Evolutionary conservation across 2,113 vertebrate species (phyloP), one percentile per base, ranked within the genome.

Genomic region (Salvelinus alpinus): DNA sequence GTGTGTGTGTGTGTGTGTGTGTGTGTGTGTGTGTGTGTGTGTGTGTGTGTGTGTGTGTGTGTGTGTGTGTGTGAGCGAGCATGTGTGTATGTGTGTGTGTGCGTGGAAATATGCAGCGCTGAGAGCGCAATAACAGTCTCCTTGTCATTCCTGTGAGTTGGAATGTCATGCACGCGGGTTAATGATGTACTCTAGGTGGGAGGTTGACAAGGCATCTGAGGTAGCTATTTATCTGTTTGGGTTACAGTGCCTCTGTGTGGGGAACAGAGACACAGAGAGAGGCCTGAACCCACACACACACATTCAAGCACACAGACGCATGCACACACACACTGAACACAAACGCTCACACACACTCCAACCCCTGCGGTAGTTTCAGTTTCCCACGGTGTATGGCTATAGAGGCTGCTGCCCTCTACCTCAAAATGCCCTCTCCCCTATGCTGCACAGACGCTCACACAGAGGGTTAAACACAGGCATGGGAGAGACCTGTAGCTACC

Each of bases 121-220:
- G 86, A 89, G 89, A 88, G 87, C 89, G 74, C 62, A 92, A 92
- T 92, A 92, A 92, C 91, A 92, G 88, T 92, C 91, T 92, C 91
- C 91, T 90, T 90, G 89, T 92, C 87, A 92, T 92, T 92, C 90
- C 89, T 91, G 82, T 48, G 84, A 85, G 89, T 83, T 88, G 91
- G 91, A 91, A 92, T 92, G 91, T 86, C 86, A 90, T 91, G 90
- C 84, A 91, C 85, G 91, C 85, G 86, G 86, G 90, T 87, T 91
- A 92, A 92, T 90, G 88, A 92, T 85, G 91, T 67, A 47, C 73
- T 75, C 16, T 75, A 54, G 64, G 27, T 80, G 83, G 80, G 77
- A 73, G 59, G 80, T 72, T 72, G 71, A 31, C 51, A 75, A 83
- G 83, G 85, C 88, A 87, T 91, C 84, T 85, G 88, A 90, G 89